Base-by-base conservation (phyloP, 2,888 invertebrate genomes). In the Caenorhabditis angaria region DNA sequence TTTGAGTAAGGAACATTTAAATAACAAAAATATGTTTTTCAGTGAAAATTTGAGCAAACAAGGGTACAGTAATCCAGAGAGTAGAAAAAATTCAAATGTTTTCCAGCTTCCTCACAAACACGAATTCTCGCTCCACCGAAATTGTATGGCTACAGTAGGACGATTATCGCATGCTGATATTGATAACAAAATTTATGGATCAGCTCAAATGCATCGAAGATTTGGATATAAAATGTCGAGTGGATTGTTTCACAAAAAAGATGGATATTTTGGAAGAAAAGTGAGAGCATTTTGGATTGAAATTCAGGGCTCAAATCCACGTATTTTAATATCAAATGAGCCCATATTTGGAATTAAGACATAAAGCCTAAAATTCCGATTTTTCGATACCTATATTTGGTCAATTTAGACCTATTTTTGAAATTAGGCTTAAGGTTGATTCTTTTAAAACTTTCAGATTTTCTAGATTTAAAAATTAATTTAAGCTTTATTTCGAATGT, bases 141-240 rank as follows among this genome's bases (percentile, higher is more conserved):
- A 65, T 47, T 86, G 86, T 69, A 86, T 86, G 84, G 85, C 83
- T 1, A 86, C 85, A 3, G 85, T 86, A n/a, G 86, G 86, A 10
- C 65, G 79, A 5, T 69, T 86, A 6, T 87, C 86, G n/a, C 83
- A 85, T 65, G 78, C 77, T 14, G 85, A 85, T 64, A 78, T 85
- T 56, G 71, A 80, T 54, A 68, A 73, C 20, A 83, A 84, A 69
- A 81, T 81, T 12, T 86, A 76, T 67, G 86, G 86, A 32, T 85
- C 85, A 0, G 83, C 85, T 3, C 82, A 86, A 61, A 86, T 86
- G 86, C 85, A 87, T 61, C 68, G 86, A 28, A 79, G 80, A 69
- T 86, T 85, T 70, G 86, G 86, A 29, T 87, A 84, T 76, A 86
- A 85, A 67, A 84, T 83, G 85, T 76, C 82, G 50, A 83, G 85